phyloP scores from a whole-genome alignment of 2,797 vertebrate genomes.

The Todus mexicanus region DNA sequence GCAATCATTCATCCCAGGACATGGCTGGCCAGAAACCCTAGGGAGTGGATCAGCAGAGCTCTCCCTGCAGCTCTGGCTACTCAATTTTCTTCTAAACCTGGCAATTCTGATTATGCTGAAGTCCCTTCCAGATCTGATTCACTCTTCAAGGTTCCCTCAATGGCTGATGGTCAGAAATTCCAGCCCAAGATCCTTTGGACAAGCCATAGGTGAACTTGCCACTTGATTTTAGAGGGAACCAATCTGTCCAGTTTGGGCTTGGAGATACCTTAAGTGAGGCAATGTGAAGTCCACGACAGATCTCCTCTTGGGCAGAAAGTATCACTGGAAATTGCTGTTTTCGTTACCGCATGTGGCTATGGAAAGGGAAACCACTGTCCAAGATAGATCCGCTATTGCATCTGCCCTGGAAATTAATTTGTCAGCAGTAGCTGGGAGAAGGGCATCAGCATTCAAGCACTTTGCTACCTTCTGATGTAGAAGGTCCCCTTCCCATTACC shows the following conservation, averaged over 20 bases:
- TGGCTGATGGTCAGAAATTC: not conserved
- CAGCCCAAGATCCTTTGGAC: not conserved
- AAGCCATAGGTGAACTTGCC: not conserved
- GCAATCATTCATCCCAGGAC: not conserved
- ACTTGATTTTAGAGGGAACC: not conserved
- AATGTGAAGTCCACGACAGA: not conserved
- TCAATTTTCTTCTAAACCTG: not conserved
- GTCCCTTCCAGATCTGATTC: not conserved
- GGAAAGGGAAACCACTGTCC: not conserved
- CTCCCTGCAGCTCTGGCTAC: not conserved
- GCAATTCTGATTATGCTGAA: not conserved
- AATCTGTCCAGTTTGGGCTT: not conserved
- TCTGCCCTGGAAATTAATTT: not conserved
- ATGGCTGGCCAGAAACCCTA: not conserved
- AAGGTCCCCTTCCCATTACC: not conserved
- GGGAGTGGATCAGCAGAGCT: not conserved
- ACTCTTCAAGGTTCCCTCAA: not conserved
- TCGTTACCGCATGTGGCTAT: not conserved
- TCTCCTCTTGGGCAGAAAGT: not conserved
- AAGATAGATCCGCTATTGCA: not conserved
- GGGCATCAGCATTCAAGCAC: not conserved
- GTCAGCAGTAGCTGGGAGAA: not conserved
- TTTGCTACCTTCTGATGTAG: not conserved
- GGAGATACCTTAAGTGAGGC: accelerated
- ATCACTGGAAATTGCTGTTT: not conserved